Evolutionary conservation across 2,888 invertebrate genomes (phyloP).

Genomic region (Gari tellinella): DNA sequence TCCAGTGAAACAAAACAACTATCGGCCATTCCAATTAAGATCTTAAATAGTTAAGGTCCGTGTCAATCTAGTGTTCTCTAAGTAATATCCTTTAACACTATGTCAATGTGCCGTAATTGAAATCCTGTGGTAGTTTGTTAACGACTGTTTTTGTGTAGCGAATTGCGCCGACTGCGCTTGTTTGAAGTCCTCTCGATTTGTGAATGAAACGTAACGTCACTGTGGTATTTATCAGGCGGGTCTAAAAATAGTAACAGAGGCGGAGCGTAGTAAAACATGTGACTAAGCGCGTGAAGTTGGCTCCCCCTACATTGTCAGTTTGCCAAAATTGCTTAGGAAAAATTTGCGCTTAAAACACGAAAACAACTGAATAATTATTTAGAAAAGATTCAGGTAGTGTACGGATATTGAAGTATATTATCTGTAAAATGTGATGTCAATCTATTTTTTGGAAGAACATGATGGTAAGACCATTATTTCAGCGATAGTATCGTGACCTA

Average conservation of each 20-base stretch:
- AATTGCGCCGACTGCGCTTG: not conserved
- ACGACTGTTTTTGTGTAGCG: too few species aligned
- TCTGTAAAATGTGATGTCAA: too few species aligned
- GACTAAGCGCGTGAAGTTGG: not conserved
- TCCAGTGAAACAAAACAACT: constrained; percentile 66
- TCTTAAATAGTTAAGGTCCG: constrained; percentile 11
- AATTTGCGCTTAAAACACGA: not conserved
- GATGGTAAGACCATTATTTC: not conserved
- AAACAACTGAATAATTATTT: too few species aligned
- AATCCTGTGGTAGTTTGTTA: too few species aligned
- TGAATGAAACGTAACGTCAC: constrained; percentile 52
- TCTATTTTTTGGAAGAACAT: not conserved
- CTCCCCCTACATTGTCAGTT: constrained; percentile 20
- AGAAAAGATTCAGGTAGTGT: too few species aligned
- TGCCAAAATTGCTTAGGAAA: constrained; percentile 7
- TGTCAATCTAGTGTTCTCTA: not conserved
- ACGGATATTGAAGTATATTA: too few species aligned
- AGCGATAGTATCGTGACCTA: constrained; percentile 12
- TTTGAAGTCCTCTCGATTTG: constrained; percentile 41
- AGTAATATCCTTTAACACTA: not conserved
- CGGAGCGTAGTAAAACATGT: constrained; percentile 22
- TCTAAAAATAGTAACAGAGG: constrained; percentile 51
- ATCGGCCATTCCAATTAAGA: constrained; percentile 73
- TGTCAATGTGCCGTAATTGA: not conserved
- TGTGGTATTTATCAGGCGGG: constrained; percentile 22